Base-by-base conservation (phyloP, 2,797 vertebrate species). In the Chelon labrosus region DNA sequence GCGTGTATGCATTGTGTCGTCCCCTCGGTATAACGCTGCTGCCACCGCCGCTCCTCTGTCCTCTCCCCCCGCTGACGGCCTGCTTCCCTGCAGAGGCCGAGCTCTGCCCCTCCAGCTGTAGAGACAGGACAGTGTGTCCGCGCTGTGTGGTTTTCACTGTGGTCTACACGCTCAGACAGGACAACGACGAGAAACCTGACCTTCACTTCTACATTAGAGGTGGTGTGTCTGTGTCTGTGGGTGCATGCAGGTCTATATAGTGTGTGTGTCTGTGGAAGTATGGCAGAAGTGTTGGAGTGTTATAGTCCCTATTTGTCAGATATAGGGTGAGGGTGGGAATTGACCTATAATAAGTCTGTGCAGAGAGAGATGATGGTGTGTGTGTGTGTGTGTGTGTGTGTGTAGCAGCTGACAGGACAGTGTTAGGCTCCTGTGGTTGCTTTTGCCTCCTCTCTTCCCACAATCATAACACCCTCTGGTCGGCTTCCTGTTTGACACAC, bases 121-220 rank as follows among this genome's bases (percentile, higher is more conserved):
- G 60, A 65, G 52, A 60, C 70, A 70, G 81, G 56, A 79, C 75
- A 42, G 70, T 17, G 65, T 65, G 74, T 82, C 66, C 63, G 35
- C 35, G 63, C 69, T 85, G 73, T 75, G 70, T 35, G 68, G 55
- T 66, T 73, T 60, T 64, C 61, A 65, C 65, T 79, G 65, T 63
- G 65, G 76, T 73, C 70, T 55, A 75, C 70, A 84, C 72, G 76
- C 70, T 72, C 77, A 75, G 70, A 73, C 75, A 77, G 67, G 73
- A 80, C 76, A 67, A 70, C 77, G 80, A 83, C 81, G 76, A 82
- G 78, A 77, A 79, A 83, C 73, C 69, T 76, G 80, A 84, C 85
- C 85, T 85, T 85, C 75, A 75, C 65, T 27, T 27, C 25, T 57
- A 41, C 59, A 37, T 54, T 74, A 57, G 49, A 71, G 71, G 70